Evolutionary conservation across 2,797 vertebrate species (phyloP).

Genomic region (Mus minutoides): DNA sequence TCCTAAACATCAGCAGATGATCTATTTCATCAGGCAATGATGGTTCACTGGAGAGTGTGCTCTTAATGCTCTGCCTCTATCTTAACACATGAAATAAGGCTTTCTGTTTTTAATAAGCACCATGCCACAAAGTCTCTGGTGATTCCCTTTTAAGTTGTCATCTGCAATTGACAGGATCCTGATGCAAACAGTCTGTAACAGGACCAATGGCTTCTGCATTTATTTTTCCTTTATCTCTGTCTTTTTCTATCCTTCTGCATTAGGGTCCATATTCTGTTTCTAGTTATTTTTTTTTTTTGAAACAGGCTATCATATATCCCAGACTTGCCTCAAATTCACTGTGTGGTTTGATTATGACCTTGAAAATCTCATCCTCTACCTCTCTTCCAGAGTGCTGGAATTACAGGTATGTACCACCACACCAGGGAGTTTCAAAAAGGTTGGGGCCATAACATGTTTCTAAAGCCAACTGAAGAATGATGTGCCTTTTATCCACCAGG

Average conservation of each 20-base stretch:
- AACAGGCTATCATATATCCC: neutral
- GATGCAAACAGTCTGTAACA: neutral
- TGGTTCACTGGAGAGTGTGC: neutral
- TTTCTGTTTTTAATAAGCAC: conserved; percentile 4
- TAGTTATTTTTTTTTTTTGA: neutral
- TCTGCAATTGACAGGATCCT: neutral
- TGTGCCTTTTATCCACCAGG: neutral
- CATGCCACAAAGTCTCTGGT: neutral
- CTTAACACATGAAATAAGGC: neutral
- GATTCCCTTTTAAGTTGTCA: neutral
- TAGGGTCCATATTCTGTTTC: neutral
- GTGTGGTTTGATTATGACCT: neutral
- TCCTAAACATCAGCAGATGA: neutral
- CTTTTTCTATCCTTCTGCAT: neutral
- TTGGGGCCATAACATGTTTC: neutral
- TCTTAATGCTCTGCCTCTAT: neutral
- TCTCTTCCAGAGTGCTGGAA: neutral
- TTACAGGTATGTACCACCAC: neutral
- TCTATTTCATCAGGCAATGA: neutral
- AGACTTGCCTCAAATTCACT: neutral
- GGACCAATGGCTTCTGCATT: neutral
- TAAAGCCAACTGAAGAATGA: neutral
- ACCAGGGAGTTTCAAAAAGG: neutral
- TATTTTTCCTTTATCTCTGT: neutral
- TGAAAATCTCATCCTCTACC: neutral